Base-by-base conservation (phyloP, 2,797 vertebrate species). In the Megalops cyprinoides region DNA sequence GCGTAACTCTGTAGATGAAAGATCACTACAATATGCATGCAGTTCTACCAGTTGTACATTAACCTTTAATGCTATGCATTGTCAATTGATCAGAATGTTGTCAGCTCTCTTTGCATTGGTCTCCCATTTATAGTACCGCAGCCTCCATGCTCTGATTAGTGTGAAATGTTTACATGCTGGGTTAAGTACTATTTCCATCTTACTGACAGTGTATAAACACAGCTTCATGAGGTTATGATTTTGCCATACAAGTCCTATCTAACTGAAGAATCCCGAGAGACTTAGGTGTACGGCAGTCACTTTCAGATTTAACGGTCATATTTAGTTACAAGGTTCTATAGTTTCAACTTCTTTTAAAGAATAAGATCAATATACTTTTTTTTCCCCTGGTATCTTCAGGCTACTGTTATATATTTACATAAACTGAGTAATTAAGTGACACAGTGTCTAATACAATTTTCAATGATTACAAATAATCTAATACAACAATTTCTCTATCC, bases 1-100 rank as follows among this genome's bases (percentile, higher is more conserved):
- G 91, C 90, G n/a, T 81, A 88, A 88, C 88, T 91, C 88, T 89
- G 89, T 89, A 88, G 93, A 92, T 88, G 83, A 90, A 86, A 92
- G 90, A 93, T 91, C 87, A 91, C 78, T 67, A 90, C 90, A 88
- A 77, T 80, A 55, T 28, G 83, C 78, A 87, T 87, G 82, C 85
- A 81, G 88, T 83, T 89, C 85, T 88, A 84, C 86, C 88, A 86
- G 88, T 88, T 89, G 82, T 86, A 28, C 46, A 79, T 91, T 87
- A 81, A 89, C 87, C 90, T 85, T 58, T 84, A 85, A 84, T 87
- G 88, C 83, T 74, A 77, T 74, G 34, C 23, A 62, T 65, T 91
- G 90, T 91, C 90, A 92, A 91, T 92, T 89, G 84, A 82, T 88
- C 86, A 87, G 91, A 91, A 90, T 88, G 74, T 88, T 88, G 83